Evolutionary conservation across 2,797 vertebrate species (phyloP).

Genomic region (Micrastur ruficollis): DNA sequence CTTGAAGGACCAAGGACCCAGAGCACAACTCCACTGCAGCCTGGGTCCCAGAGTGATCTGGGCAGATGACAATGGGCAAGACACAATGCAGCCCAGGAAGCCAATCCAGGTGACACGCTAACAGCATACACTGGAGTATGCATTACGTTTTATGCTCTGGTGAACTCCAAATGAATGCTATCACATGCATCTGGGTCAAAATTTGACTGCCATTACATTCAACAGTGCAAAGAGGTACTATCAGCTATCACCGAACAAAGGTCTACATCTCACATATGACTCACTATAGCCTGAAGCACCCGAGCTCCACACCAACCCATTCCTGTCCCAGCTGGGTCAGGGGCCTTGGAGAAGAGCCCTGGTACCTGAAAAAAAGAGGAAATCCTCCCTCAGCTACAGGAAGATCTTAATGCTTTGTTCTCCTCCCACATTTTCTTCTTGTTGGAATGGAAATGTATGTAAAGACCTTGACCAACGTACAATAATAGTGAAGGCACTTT

Average conservation of each 20-base stretch:
- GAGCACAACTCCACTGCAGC: not conserved
- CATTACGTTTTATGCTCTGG: not conserved
- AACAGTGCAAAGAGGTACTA: not conserved
- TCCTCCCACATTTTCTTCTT: not conserved
- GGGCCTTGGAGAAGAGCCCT: not conserved
- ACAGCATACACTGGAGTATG: not conserved
- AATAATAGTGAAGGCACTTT: not conserved
- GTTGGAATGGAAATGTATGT: not conserved
- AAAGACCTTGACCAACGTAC: not conserved
- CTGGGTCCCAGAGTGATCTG: not conserved
- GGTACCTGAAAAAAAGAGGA: not conserved
- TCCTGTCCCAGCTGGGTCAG: not conserved
- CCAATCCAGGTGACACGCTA: not conserved
- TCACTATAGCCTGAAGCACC: not conserved
- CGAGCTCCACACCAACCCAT: not conserved
- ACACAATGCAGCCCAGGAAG: not conserved
- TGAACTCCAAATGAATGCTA: not conserved
- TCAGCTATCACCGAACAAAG: not conserved
- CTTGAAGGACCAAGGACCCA: not conserved
- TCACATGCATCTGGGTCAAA: constrained; percentile 52
- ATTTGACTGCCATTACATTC: constrained; percentile 33
- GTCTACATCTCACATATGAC: not conserved
- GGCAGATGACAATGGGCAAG: not conserved
- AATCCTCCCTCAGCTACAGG: not conserved
- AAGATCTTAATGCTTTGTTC: not conserved